Conservation (phyloP, 1,140 invertebrate species). For the Drosophila azteca region DNA sequence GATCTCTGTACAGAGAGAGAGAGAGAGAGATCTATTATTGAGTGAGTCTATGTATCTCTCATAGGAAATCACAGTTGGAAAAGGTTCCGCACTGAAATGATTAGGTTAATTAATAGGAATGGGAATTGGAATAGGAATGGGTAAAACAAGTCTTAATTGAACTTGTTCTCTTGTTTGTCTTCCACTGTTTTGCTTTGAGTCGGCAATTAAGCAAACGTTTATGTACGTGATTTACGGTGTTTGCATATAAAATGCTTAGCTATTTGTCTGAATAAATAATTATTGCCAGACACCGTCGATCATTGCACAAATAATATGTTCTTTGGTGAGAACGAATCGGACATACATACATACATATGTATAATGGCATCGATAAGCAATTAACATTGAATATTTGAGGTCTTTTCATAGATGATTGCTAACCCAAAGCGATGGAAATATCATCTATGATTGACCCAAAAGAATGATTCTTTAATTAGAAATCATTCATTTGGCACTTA, state of each 20-base stretch:
- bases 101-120: neutral
- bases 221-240: slow-evolving; percentile 23
- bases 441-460: too few species aligned
- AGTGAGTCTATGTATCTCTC: too few species aligned
- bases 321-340: slow-evolving; percentile 4
- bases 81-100: too few species aligned
- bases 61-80: too few species aligned
- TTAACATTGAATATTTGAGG: neutral
- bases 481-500: too few species aligned
- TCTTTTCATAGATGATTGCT: too few species aligned
- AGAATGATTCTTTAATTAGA: too few species aligned
- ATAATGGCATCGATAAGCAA: neutral
- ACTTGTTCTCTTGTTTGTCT: neutral
- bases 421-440: too few species aligned
- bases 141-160: neutral
- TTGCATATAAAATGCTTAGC: slow-evolving; percentile 27
- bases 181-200: slow-evolving; percentile 1
- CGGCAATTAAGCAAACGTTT: slow-evolving; percentile 25
- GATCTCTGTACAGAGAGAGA: too few species aligned
- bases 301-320: neutral
- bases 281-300: slow-evolving; percentile 15
- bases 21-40: too few species aligned
- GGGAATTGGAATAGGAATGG: too few species aligned
- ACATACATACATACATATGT: too few species aligned
- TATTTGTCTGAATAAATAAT: slow-evolving; percentile 28